phyloP scores from a whole-genome alignment of 2,797 vertebrate genomes.

The Mycteria americana region DNA sequence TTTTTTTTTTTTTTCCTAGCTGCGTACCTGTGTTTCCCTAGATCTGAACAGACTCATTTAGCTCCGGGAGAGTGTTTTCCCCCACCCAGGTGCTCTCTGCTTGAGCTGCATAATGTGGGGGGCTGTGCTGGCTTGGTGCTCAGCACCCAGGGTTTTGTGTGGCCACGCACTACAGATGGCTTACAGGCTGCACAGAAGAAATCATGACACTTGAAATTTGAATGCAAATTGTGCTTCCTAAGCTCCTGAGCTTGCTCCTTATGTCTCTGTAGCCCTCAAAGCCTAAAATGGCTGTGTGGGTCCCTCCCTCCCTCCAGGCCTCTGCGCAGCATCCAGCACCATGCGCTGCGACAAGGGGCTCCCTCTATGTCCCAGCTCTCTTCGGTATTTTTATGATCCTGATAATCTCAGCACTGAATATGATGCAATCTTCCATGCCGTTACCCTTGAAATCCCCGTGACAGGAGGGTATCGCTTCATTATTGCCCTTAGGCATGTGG shows the following conservation, averaged over 20 bases:
- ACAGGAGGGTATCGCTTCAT: fast-evolving
- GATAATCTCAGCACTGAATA: neutral
- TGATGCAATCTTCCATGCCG: neutral
- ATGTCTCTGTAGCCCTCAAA: neutral
- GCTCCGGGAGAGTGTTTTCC: neutral
- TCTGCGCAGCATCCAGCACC: fast-evolving
- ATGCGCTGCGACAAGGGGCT: neutral
- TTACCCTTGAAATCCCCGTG: neutral
- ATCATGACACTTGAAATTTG: neutral
- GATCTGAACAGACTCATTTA: neutral
- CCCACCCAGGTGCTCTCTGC: neutral
- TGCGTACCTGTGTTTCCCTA: neutral
- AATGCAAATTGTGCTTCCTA: neutral
- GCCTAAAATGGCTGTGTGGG: neutral
- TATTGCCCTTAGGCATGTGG: neutral
- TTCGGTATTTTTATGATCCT: neutral
- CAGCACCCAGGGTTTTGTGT: fast-evolving
- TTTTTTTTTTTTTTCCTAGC: neutral
- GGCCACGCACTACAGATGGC: fast-evolving
- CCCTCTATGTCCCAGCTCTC: neutral
- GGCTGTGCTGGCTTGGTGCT: neutral
- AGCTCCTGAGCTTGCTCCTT: neutral
- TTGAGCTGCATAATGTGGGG: fast-evolving
- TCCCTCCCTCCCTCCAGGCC: neutral
- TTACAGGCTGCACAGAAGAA: neutral